Evolutionary conservation across 64 coral and sea anemone species (phyloP).

Genomic region (Hydrozoanthus tunicans): DNA sequence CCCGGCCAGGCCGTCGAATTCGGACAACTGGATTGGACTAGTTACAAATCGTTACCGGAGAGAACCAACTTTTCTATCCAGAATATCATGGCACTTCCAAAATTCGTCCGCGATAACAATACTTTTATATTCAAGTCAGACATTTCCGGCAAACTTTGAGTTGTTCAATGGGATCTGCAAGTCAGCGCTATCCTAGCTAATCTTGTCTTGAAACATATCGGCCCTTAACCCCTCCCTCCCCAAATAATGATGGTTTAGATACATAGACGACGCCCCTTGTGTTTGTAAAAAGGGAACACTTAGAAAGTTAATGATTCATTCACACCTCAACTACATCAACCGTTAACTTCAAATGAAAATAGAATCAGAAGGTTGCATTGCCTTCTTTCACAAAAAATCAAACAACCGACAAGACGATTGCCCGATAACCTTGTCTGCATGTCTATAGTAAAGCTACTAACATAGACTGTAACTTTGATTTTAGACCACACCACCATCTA

Average conservation of each 20-base stretch:
- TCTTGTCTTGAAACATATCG: neutral
- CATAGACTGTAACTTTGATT: slow-evolving; percentile 43
- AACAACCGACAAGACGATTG: neutral
- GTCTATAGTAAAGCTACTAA: slow-evolving; percentile 3
- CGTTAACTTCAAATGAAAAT: neutral
- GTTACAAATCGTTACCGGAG: neutral
- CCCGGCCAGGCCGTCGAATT: too few relatives aligned
- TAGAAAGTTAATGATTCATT: neutral
- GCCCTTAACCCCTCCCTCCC: neutral
- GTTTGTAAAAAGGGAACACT: neutral
- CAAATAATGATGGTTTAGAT: neutral
- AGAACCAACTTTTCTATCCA: neutral
- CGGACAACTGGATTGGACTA: too few relatives aligned
- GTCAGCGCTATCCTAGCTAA: neutral
- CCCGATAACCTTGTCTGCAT: neutral
- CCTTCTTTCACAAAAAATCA: neutral
- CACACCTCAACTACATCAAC: neutral
- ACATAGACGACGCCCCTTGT: neutral
- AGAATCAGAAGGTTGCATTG: neutral
- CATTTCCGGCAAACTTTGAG: neutral
- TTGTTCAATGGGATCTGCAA: neutral
- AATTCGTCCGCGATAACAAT: neutral
- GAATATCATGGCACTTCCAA: neutral
- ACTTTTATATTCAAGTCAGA: neutral
- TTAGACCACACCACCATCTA: slow-evolving; percentile 32